A percentile compares a stretch with the other conserved stretches of the same genome.
Evolutionary conservation across 1,140 invertebrate genomes (phyloP).

Genomic region (Apis mellifera): Amel_HAv3.1 CM009938.2:5056501-5057000

Average conservation of each 20-base stretch:
- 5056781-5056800: background rate
- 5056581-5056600: conserved; percentile 50
- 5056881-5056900: too few relatives aligned
- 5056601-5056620: conserved; percentile 60
- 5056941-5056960: too few relatives aligned
- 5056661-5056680: conserved; percentile 26
- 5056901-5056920: too few relatives aligned
- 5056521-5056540: conserved; percentile 34
- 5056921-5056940: too few relatives aligned
- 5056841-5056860: too few relatives aligned
- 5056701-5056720: conserved; percentile 11
- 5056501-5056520: background rate
- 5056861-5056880: too few relatives aligned
- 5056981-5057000: too few relatives aligned
- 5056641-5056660: conserved; percentile 44
- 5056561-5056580: conserved; percentile 24
- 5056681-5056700: conserved; percentile 31
- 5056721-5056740: conserved; percentile 26
- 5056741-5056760: conserved; percentile 28
- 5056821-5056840: too few relatives aligned
- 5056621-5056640: conserved; percentile 48
- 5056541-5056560: conserved; percentile 56
- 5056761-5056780: background rate
- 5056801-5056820: background rate
- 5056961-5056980: too few relatives aligned